These are phyloP conservation scores for Zootermopsis nevadensis DNA, from an alignment of 2,888 invertebrate species.

Conservation along the genomic window DNA sequence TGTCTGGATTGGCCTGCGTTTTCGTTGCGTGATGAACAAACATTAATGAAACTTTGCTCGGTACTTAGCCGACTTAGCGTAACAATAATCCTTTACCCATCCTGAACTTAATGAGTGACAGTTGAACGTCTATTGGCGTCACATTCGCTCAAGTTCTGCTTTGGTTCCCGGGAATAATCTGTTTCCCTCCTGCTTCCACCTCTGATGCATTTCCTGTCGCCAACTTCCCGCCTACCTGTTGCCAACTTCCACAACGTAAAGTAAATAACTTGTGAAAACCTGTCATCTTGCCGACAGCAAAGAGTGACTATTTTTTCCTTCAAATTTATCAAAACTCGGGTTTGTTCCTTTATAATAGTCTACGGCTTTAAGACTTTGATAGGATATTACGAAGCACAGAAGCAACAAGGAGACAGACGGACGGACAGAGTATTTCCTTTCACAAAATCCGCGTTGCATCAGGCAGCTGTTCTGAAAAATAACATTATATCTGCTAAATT, in stretches of 20 bases:
- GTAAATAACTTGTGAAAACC: constrained; percentile 22
- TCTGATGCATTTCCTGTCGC: not conserved
- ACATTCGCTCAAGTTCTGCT: constrained; percentile 2
- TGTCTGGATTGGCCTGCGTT: not conserved
- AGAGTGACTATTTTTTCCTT: not conserved
- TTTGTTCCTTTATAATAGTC: constrained; percentile 3
- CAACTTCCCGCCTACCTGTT: not conserved
- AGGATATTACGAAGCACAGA: constrained; percentile 26
- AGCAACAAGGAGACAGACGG: not conserved
- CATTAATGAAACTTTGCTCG: constrained; percentile 2
- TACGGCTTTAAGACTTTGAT: constrained; percentile 19
- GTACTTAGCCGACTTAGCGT: not conserved
- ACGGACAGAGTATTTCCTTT: not conserved
- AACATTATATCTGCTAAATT: constrained; percentile 29
- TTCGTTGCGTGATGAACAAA: not conserved
- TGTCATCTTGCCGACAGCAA: not conserved
- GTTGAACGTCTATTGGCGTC: constrained; percentile 32
- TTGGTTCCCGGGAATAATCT: constrained; percentile 15
- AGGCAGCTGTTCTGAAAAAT: constrained; percentile 22
- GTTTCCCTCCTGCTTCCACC: not conserved
- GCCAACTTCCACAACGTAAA: not conserved
- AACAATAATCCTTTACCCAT: constrained; percentile 29
- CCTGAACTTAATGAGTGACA: constrained; percentile 39
- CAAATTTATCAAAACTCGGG: constrained; percentile 10
- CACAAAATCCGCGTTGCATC: not conserved